Percentiles rank a stretch among this genome's conserved stretches.
These are phyloP conservation scores for Piscicola geometra DNA, from an alignment of 2,888 invertebrate species.

Conservation along the genomic window DNA sequence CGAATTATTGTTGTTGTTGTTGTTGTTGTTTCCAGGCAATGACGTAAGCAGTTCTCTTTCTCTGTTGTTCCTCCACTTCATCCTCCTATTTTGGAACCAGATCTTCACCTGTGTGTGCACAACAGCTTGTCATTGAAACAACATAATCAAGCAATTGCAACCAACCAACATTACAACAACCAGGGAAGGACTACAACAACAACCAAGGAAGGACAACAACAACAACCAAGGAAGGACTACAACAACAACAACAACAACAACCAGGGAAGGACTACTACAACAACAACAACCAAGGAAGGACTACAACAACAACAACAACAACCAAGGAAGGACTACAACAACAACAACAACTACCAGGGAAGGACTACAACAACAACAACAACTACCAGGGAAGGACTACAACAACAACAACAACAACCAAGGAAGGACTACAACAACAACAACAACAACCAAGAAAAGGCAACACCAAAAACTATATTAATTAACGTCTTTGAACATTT, in stretches of 20 bases:
- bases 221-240: too few species aligned
- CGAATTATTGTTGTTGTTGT: neutral
- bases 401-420: too few species aligned
- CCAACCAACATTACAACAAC: neutral
- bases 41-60: slow-evolving; percentile 67
- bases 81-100: slow-evolving; percentile 93
- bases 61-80: slow-evolving; percentile 98
- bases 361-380: neutral
- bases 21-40: slow-evolving; percentile 6
- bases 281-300: too few species aligned
- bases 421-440: neutral
- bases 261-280: too few species aligned
- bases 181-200: too few species aligned
- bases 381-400: neutral
- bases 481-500: too few species aligned
- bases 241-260: too few species aligned
- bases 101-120: slow-evolving; percentile 82
- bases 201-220: too few species aligned
- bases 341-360: too few species aligned
- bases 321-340: too few species aligned
- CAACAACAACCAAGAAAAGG: neutral
- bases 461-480: neutral
- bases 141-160: neutral
- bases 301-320: too few species aligned
- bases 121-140: too few species aligned